Evolutionary conservation across 2,113 vertebrate species (phyloP).

Genomic region (Ammodytes dubius): DNA sequence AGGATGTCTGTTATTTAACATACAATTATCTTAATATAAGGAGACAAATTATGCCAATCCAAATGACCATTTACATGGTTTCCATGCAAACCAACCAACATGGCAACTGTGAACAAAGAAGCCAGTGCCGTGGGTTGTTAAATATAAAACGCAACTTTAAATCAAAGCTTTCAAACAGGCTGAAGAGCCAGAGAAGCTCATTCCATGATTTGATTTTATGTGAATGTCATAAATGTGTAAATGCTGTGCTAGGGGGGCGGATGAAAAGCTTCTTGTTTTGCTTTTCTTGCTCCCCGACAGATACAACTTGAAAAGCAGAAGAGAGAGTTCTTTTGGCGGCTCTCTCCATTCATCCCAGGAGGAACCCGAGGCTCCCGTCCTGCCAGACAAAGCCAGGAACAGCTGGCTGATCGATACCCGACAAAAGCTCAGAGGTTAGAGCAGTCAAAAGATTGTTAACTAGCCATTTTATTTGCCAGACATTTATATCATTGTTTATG

Average conservation of each 20-base stretch:
- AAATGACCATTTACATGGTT: constrained; percentile 62
- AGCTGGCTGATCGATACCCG: constrained; percentile 87
- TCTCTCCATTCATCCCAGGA: constrained; percentile 73
- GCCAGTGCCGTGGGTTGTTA: constrained; percentile 26
- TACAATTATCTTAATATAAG: constrained; percentile 78
- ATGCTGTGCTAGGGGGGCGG: neutral
- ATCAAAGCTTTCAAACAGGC: constrained; percentile 50
- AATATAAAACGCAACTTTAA: constrained; percentile 50
- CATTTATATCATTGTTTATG: constrained; percentile 89
- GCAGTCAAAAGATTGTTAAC: constrained; percentile 90
- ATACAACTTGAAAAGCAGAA: constrained; percentile 52
- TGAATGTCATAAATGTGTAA: constrained; percentile 3
- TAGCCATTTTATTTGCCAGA: constrained; percentile 88
- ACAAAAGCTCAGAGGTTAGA: constrained; percentile 87
- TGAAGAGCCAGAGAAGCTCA: neutral
- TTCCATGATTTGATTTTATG: constrained; percentile 34
- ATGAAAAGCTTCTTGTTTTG: constrained; percentile 33
- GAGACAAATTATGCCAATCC: constrained; percentile 68
- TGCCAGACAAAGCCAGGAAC: constrained; percentile 81
- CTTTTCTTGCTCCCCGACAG: neutral
- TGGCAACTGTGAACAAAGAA: constrained; percentile 58
- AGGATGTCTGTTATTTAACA: constrained; percentile 74
- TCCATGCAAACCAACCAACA: constrained; percentile 65
- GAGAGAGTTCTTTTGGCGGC: constrained; percentile 52
- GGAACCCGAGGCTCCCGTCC: constrained; percentile 77